Evolutionary conservation across 2,888 invertebrate species (phyloP), one percentile per base, ranked within the genome.

Genomic region (Biston stratarius): DNA sequence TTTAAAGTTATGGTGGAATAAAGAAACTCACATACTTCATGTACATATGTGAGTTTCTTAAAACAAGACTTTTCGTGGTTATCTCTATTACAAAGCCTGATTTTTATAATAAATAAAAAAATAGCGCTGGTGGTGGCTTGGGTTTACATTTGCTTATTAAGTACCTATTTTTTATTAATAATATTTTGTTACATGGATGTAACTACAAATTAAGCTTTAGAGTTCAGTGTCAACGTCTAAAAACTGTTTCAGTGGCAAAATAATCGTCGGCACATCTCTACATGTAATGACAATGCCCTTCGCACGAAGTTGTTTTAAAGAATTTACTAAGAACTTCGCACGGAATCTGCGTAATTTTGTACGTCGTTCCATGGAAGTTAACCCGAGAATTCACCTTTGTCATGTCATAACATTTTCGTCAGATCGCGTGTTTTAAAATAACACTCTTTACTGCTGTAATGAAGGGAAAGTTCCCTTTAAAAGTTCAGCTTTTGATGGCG

Each of bases 371-470:
- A 51, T 61, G 55, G 68, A 74, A 70, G 73, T 74, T 72, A 70
- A 69, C 72, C 56, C 61, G 74, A 73, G 78, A 78, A 80, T 81
- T 75, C 77, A 75, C 78, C 82, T 81, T 81, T 82, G 79, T 79
- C 79, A 78, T 76, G 78, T 77, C 77, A 77, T 76, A 74, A 76
- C 71, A 72, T 77, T 82, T 77, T 77, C 71, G 67, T 59, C 44
- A 51, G 65, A 60, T 62, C 45, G 59, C 59, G 59, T 59, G 59
- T 59, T 59, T 59, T 40, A 59, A 59, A 38, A 59, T 59, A 59
- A 59, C 49, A 42, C 59, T 33, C 59, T 59, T 59, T 59, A 59
- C 42, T 42, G 49, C 42, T 59, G 59, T 59, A 49, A 59, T 59
- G 49, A 49, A 51, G 59, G 55, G 58, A 58, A 57, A 58, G 59